Percentiles rank a stretch among this genome's conserved stretches.
Conservation (phyloP, 2,888 invertebrate species). For the Neoscelio sp. region DNA sequence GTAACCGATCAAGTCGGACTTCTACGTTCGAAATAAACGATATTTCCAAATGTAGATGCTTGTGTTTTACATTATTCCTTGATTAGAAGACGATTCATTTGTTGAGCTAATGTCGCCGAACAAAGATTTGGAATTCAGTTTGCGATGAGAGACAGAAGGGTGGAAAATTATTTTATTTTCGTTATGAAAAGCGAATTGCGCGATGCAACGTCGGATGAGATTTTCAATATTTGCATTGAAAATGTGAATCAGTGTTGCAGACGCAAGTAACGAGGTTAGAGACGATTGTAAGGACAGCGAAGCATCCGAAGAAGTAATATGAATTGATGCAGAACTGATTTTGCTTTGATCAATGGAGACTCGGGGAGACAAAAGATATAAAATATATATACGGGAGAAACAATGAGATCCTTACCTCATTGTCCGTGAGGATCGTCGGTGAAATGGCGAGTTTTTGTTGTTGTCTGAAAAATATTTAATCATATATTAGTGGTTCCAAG, state of each 20-base stretch:
- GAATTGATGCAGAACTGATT: conserved; percentile 53
- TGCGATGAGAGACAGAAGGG: background rate
- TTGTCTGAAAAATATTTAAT: too few species aligned
- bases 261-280: conserved; percentile 27
- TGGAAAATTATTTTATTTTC: conserved; percentile 29
- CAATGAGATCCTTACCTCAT: too few species aligned
- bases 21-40: conserved; percentile 61
- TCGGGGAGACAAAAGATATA: conserved; percentile 27
- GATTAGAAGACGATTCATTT: too few species aligned
- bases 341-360: conserved; percentile 34
- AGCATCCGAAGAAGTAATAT: conserved; percentile 36
- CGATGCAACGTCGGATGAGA: conserved; percentile 27
- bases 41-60: conserved; percentile 60
- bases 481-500: too few species aligned
- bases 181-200: conserved; percentile 11
- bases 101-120: background rate
- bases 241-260: conserved; percentile 47
- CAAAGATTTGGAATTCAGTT: conserved; percentile 21
- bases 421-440: too few species aligned
- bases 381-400: too few species aligned
- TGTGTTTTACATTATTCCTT: too few species aligned
- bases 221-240: conserved; percentile 56
- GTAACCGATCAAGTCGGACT: conserved; percentile 61
- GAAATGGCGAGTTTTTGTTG: too few species aligned
- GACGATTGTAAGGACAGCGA: conserved; percentile 24